phyloP scores from a whole-genome alignment of 2,888 invertebrate species.

The Alcis repandata region DNA sequence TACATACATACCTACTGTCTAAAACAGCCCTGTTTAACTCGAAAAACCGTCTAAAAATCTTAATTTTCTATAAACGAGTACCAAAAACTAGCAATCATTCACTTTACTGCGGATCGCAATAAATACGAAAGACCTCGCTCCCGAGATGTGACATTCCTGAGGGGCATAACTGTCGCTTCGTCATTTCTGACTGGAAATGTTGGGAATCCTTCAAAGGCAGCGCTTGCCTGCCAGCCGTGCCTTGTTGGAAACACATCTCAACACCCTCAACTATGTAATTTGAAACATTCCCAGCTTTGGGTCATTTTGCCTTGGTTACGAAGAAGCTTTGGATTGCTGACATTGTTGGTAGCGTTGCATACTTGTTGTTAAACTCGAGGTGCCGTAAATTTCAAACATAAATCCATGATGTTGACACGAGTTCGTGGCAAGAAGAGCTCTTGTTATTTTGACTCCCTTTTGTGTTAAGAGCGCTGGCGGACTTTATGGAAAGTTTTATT shows the following conservation, averaged over 20 bases:
- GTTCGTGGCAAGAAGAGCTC: background rate
- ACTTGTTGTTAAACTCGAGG: conserved; percentile 23
- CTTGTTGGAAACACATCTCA: conserved; percentile 54
- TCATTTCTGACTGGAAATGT: conserved; percentile 57
- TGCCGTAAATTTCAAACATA: background rate
- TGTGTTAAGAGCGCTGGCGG: background rate
- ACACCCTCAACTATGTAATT: conserved; percentile 54
- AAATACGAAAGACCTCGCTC: conserved; percentile 39
- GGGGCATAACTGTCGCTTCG: conserved; percentile 39
- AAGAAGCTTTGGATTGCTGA: conserved; percentile 35
- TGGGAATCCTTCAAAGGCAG: conserved; percentile 66
- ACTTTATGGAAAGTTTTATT: background rate
- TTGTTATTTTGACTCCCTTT: background rate
- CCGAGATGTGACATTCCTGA: conserved; percentile 41
- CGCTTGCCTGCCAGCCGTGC: conserved; percentile 21
- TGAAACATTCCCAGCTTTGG: conserved; percentile 55
- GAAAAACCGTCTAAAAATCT: background rate
- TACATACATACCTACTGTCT: background rate
- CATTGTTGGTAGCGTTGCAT: conserved; percentile 32
- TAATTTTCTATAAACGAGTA: background rate
- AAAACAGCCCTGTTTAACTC: background rate
- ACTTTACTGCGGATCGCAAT: conserved; percentile 39
- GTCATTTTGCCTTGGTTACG: conserved; percentile 44
- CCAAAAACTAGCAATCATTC: conserved; percentile 25
- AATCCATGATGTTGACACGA: background rate